These are phyloP conservation scores for Microhierax caerulescens DNA, from an alignment of 2,797 vertebrate genomes.

Conservation along the genomic window DNA sequence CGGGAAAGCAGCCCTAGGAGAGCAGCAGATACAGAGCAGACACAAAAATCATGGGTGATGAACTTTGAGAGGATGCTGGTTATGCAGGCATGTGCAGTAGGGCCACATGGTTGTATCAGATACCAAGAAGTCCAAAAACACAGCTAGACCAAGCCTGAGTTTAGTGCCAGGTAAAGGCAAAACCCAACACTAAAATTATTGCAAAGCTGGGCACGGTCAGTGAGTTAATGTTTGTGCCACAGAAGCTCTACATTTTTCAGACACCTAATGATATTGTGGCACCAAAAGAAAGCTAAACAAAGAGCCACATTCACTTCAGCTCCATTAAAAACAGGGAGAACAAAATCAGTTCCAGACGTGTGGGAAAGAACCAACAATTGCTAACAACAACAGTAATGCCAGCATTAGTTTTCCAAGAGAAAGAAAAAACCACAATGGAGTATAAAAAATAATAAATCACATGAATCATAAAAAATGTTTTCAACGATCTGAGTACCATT, in stretches of 20 bases:
- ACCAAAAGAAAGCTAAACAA: slow-evolving; percentile 51
- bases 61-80: background rate
- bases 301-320: slow-evolving; percentile 44
- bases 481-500: background rate
- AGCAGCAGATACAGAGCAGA: background rate
- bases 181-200: background rate
- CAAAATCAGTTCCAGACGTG: slow-evolving; percentile 59
- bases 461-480: slow-evolving; percentile 10
- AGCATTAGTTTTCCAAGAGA: slow-evolving; percentile 16
- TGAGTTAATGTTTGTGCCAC: background rate
- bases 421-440: background rate
- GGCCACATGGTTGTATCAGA: background rate
- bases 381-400: slow-evolving; percentile 6
- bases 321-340: background rate
- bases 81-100: background rate
- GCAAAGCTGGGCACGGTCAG: background rate
- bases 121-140: background rate
- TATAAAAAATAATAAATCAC: background rate
- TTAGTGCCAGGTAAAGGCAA: background rate
- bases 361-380: slow-evolving; percentile 26
- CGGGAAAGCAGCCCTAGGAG: background rate
- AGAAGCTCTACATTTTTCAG: slow-evolving; percentile 31
- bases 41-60: background rate
- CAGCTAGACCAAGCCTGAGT: background rate
- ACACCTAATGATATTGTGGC: slow-evolving; percentile 32